Evolutionary conservation across 1,140 invertebrate species (phyloP).

Genomic region (Glomeris maerens): DNA sequence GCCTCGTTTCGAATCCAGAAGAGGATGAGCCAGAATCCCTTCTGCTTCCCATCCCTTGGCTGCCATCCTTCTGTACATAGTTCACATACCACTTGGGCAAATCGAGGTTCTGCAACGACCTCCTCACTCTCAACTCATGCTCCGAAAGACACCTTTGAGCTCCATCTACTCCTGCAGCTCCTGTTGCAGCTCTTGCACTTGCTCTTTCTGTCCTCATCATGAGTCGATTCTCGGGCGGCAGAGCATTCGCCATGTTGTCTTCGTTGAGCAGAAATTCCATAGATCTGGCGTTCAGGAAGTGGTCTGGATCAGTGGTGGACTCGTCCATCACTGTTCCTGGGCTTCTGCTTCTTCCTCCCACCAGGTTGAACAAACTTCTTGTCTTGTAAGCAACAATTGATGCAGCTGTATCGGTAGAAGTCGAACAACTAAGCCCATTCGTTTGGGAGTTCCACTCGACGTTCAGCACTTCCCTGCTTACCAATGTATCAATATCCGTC

Average conservation of each 20-base stretch:
- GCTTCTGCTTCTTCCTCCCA: neutral
- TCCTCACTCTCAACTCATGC: slow-evolving; percentile 79
- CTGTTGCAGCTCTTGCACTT: neutral
- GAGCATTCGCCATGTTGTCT: slow-evolving; percentile 59
- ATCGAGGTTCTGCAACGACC: slow-evolving; percentile 79
- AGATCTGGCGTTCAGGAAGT: slow-evolving; percentile 50
- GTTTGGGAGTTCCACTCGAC: neutral
- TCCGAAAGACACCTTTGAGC: slow-evolving; percentile 60
- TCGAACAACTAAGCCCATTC: slow-evolving; percentile 13
- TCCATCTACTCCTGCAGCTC: neutral
- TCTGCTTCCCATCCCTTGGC: neutral
- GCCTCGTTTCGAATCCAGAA: slow-evolving; percentile 73
- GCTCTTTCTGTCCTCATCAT: neutral
- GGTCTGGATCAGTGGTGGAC: neutral
- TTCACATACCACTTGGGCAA: slow-evolving; percentile 94
- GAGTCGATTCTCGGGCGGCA: slow-evolving; percentile 81
- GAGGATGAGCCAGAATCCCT: slow-evolving; percentile 24
- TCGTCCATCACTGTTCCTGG: neutral
- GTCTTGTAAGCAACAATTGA: slow-evolving; percentile 12
- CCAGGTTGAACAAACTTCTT: slow-evolving; percentile 1
- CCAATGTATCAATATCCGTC: slow-evolving; percentile 59
- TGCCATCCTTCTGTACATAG: too few relatives aligned
- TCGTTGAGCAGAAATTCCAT: slow-evolving; percentile 88
- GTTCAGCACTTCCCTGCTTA: slow-evolving; percentile 9
- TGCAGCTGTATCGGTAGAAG: slow-evolving; percentile 32